Percentiles rank a stretch among this genome's conserved stretches.
Evolutionary conservation across 2,888 invertebrate genomes (phyloP).

Genomic region (Metalampra italica): DNA sequence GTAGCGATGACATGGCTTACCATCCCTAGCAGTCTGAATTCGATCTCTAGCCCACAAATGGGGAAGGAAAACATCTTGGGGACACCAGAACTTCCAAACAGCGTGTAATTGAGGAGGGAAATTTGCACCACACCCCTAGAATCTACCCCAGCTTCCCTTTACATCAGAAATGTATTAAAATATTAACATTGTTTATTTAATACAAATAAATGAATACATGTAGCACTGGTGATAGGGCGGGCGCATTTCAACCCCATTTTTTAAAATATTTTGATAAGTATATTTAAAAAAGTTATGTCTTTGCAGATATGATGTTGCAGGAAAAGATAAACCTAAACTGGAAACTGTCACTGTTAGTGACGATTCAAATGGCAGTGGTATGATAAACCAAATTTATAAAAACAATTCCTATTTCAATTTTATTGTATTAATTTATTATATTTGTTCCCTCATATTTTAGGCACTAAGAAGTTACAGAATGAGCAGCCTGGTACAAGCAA

Average conservation of each 20-base stretch:
- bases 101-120: no score
- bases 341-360: constrained; percentile 32
- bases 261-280: neutral
- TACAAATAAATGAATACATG: no score
- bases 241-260: neutral
- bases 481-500: constrained; percentile 33
- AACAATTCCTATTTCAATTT: neutral
- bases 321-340: constrained; percentile 44
- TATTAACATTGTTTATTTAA: no score
- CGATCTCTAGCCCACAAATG: no score
- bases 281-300: neutral
- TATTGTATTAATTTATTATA: neutral
- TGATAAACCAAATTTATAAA: constrained; percentile 8
- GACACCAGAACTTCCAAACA: no score
- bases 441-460: constrained; percentile 25
- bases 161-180: no score
- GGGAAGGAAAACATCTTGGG: no score
- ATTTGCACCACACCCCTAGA: no score
- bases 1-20: no score
- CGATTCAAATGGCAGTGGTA: constrained; percentile 43
- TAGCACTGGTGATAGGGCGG: no score
- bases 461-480: constrained; percentile 25
- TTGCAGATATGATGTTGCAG: constrained; percentile 44
- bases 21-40: no score
- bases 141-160: no score